These are phyloP conservation scores for Promerops cafer DNA, from an alignment of 2,113 vertebrate genomes.

Conservation along the genomic window DNA sequence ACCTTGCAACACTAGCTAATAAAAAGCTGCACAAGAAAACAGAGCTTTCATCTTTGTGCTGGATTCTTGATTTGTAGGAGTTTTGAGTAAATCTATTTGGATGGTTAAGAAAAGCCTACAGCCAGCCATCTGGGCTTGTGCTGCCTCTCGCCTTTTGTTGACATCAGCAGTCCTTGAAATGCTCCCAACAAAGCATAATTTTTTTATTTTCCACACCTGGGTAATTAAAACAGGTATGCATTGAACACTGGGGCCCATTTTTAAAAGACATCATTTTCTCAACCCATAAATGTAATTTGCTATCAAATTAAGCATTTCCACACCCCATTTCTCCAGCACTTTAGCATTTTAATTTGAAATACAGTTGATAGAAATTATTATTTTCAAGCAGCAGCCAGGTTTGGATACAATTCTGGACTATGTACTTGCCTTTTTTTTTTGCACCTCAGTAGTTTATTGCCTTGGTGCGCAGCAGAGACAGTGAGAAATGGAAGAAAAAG, in stretches of 20 bases:
- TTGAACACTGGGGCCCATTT: background rate
- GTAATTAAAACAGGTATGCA: conserved; percentile 27
- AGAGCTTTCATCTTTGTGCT: background rate
- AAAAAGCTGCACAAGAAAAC: background rate
- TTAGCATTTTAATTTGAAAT: conserved; percentile 33
- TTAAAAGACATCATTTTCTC: conserved; percentile 36
- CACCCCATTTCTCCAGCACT: conserved; percentile 16
- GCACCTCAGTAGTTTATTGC: background rate
- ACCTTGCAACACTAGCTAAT: background rate
- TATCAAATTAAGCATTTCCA: conserved; percentile 47
- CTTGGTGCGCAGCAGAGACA: background rate
- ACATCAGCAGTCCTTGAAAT: conserved; percentile 30
- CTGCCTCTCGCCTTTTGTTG: background rate
- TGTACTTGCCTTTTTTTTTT: background rate
- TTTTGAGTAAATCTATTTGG: background rate
- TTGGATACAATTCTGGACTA: background rate
- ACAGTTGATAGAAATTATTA: background rate
- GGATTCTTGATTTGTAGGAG: background rate
- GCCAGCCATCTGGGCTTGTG: background rate
- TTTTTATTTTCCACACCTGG: conserved; percentile 34
- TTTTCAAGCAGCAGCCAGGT: background rate
- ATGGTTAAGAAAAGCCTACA: background rate
- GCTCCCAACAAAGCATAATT: background rate
- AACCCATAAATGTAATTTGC: conserved; percentile 35
- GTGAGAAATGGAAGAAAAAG: background rate